phyloP scores from a whole-genome alignment of 2,113 vertebrate genomes.

The Stercorarius parasiticus region DNA sequence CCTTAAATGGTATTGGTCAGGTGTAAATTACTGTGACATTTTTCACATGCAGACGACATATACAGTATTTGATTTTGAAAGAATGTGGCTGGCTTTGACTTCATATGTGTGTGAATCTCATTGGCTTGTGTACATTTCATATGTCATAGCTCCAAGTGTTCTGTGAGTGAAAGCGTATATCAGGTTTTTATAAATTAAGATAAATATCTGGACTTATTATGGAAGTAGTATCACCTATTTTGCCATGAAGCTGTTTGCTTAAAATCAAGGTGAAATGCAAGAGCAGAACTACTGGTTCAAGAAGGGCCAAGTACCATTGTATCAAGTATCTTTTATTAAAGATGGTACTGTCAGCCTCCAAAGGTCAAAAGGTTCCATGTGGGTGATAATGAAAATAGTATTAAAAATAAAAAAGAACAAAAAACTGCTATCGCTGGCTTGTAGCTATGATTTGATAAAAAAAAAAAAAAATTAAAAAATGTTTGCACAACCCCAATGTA shows the following conservation, averaged over 20 bases:
- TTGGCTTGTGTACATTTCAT: constrained; percentile 38
- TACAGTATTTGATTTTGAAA: constrained; percentile 47
- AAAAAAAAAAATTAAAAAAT: neutral
- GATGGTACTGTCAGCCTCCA: neutral
- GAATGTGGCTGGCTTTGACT: constrained; percentile 23
- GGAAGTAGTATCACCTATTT: neutral
- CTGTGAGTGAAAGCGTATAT: neutral
- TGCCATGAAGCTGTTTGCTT: neutral
- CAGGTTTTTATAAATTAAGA: constrained; percentile 11
- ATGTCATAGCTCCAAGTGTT: constrained; percentile 19
- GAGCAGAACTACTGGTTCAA: neutral
- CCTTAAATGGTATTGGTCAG: constrained; percentile 26
- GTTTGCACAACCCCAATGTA: neutral
- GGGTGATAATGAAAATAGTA: neutral
- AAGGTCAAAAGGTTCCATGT: neutral
- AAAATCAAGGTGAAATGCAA: neutral
- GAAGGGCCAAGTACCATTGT: neutral
- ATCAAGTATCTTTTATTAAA: neutral
- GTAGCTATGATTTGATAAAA: neutral
- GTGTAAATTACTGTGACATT: constrained; percentile 71
- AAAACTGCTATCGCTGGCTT: neutral
- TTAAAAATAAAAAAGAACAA: neutral
- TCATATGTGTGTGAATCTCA: constrained; percentile 45
- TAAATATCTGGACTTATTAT: neutral
- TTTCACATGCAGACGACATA: constrained; percentile 51